A percentile compares a stretch with the other conserved stretches of the same genome.
phyloP scores from a whole-genome alignment of 2,797 vertebrate species.

The Cuculus canorus region DNA sequence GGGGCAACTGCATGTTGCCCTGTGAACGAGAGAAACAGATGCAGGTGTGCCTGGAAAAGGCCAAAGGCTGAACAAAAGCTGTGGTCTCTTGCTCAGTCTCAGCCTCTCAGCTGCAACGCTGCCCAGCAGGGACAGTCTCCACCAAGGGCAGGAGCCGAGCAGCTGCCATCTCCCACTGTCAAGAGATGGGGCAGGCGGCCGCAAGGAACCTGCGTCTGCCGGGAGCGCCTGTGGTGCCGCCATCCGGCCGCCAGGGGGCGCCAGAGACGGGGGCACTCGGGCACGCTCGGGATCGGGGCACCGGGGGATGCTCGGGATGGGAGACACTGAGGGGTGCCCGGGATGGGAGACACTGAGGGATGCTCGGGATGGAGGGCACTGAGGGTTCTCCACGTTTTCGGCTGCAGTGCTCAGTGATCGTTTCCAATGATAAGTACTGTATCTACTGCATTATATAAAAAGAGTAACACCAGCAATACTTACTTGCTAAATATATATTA shows the following conservation, averaged over 20 bases:
- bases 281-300: too few relatives aligned
- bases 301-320: too few relatives aligned
- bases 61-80: not conserved
- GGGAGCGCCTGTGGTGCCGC: not conserved
- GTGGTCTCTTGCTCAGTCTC: not conserved
- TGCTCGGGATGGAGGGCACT: too few relatives aligned
- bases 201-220: too few relatives aligned
- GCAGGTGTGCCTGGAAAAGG: rapidly evolving
- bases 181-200: rapidly evolving
- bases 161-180: not conserved
- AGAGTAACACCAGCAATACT: rapidly evolving
- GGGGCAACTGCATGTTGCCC: rapidly evolving
- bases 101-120: not conserved
- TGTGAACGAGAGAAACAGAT: not conserved
- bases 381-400: not conserved
- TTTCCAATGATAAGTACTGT: rapidly evolving
- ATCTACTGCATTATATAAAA: rapidly evolving
- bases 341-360: too few relatives aligned
- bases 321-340: too few relatives aligned
- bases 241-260: conserved; percentile 47
- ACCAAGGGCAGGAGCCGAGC: not conserved
- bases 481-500: rapidly evolving
- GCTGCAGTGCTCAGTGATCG: not conserved
- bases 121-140: not conserved
- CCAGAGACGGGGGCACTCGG: too few relatives aligned